Percentiles rank a stretch among this genome's conserved stretches.
These are phyloP conservation scores for Rhodeus uyekii DNA, from an alignment of 2,797 vertebrate genomes.

Conservation along the genomic window DNA sequence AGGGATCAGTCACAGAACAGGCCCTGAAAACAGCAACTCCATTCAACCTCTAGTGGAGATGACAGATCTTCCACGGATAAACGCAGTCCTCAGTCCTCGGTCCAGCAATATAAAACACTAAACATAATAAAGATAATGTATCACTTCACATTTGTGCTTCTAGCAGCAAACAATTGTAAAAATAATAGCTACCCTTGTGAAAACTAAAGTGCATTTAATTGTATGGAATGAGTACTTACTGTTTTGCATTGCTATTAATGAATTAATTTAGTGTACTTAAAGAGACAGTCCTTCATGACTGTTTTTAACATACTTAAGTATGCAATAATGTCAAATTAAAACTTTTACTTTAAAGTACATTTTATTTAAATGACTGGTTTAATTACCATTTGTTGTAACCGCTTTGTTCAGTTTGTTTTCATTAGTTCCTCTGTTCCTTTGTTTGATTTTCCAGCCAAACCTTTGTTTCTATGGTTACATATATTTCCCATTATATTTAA, in stretches of 20 bases:
- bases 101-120: neutral
- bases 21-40: conserved; percentile 17
- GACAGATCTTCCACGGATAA: conserved; percentile 9
- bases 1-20: conserved; percentile 60
- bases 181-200: neutral
- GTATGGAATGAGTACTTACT: neutral
- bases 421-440: no score
- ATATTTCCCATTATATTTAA: neutral
- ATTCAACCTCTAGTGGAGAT: neutral
- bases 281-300: neutral
- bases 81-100: conserved; percentile 4
- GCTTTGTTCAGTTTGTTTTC: no score
- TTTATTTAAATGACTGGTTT: neutral
- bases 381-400: neutral
- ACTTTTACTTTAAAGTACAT: neutral
- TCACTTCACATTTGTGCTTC: neutral
- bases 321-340: neutral
- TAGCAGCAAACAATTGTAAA: neutral
- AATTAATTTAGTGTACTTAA: neutral
- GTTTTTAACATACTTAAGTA: neutral
- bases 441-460: no score
- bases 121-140: neutral
- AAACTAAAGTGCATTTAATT: neutral
- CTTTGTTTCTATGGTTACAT: no score
- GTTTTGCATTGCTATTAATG: no score